Evolutionary conservation across 2,888 invertebrate species (phyloP).

Genomic region (Caenorhabditis sp.): DNA sequence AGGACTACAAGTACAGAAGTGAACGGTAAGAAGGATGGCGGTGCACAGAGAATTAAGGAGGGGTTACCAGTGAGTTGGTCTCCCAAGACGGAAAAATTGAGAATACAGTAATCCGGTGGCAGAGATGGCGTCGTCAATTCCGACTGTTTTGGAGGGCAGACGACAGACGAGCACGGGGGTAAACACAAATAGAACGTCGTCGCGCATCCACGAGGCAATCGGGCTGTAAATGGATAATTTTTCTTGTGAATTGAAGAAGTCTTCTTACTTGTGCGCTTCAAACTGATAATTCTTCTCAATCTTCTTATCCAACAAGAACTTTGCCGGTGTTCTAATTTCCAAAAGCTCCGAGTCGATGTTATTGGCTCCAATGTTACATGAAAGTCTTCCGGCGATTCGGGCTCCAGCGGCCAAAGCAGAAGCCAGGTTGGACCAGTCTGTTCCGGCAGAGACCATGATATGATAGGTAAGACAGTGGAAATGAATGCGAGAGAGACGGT

Average conservation of each 20-base stretch:
- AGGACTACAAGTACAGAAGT: neutral
- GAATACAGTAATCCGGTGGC: constrained; percentile 81
- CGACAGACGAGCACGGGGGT: constrained; percentile 81
- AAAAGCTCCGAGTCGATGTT: constrained; percentile 76
- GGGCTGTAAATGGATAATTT: constrained; percentile 69
- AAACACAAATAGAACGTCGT: constrained; percentile 80
- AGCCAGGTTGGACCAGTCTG: constrained; percentile 80
- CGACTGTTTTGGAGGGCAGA: constrained; percentile 80
- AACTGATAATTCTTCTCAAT: constrained; percentile 75
- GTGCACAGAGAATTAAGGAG: no score
- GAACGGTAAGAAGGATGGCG: neutral
- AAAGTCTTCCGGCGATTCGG: constrained; percentile 80
- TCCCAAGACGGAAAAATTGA: constrained; percentile 75
- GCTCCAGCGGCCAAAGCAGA: constrained; percentile 81
- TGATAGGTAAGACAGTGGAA: constrained; percentile 81
- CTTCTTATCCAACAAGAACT: constrained; percentile 78
- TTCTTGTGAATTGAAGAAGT: neutral
- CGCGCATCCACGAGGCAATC: constrained; percentile 80
- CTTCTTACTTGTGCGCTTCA: constrained; percentile 75
- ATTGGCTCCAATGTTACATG: constrained; percentile 76
- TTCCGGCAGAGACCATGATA: constrained; percentile 79
- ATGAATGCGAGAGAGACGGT: constrained; percentile 80
- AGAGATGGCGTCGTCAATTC: constrained; percentile 81
- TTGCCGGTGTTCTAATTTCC: constrained; percentile 79
- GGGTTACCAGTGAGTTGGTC: constrained; percentile 52